These are phyloP conservation scores for Drosophila putrida DNA, from an alignment of 2,888 invertebrate species.

Conservation along the genomic window DNA sequence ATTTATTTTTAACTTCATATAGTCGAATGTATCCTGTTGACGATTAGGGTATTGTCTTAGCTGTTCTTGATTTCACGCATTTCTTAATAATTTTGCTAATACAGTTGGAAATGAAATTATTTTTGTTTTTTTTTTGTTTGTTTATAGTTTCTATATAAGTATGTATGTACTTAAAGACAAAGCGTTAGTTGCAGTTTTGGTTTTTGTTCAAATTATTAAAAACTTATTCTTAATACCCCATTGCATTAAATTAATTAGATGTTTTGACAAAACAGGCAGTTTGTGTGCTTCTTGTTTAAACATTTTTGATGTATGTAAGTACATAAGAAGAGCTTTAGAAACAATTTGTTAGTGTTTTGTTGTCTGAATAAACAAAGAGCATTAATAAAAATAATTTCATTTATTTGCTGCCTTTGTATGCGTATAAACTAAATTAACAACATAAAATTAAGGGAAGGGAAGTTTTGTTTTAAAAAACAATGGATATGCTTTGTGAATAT, in stretches of 20 bases:
- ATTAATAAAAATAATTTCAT: slow-evolving; percentile 40
- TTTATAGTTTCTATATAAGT: slow-evolving; percentile 25
- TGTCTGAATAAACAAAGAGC: slow-evolving; percentile 21
- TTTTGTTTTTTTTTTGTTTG: slow-evolving; percentile 32
- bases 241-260: slow-evolving; percentile 47
- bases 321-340: slow-evolving; percentile 39
- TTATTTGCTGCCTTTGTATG: slow-evolving; percentile 44
- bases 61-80: slow-evolving; percentile 47
- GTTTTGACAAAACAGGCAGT: slow-evolving; percentile 71
- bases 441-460: slow-evolving; percentile 44
- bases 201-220: slow-evolving; percentile 65
- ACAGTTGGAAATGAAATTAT: slow-evolving; percentile 75
- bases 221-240: slow-evolving; percentile 62
- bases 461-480: slow-evolving; percentile 75
- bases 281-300: slow-evolving; percentile 70
- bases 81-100: slow-evolving; percentile 72
- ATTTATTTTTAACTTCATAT: slow-evolving; percentile 40
- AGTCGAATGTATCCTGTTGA: slow-evolving; percentile 65
- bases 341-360: slow-evolving; percentile 21
- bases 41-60: slow-evolving; percentile 70
- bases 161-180: slow-evolving; percentile 66
- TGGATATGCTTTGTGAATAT: slow-evolving; percentile 78
- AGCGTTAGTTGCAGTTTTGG: slow-evolving; percentile 78
- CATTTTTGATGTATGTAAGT: slow-evolving; percentile 60
- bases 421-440: slow-evolving; percentile 62